Base-by-base conservation (phyloP, 2,113 vertebrate species). In the Calidris pugnax region DNA sequence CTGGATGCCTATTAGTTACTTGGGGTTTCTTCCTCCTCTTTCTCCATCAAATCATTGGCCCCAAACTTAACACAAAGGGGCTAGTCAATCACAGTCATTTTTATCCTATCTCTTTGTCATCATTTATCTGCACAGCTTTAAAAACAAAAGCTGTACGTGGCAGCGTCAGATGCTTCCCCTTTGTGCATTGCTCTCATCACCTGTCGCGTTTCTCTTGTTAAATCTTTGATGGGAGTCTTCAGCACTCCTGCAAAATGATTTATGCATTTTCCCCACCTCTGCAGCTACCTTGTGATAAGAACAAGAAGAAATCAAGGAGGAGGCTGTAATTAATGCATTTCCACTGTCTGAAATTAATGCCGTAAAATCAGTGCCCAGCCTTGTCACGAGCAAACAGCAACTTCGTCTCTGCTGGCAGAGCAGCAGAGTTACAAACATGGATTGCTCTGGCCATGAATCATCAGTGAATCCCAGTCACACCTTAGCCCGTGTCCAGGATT, bases 211-310 rank as follows among this genome's bases (percentile, higher is more conserved):
- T 56, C 75, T 96, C 93, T 93, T 79, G 62, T 96, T 83, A 51
- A 91, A 73, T 48, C 68, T 91, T 83, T 96, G 67, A 96, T 51
- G 62, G 78, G 55, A 95, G 37, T 5, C 77, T 95, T 96, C 89
- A 96, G 75, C 78, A 69, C 41, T 83, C 67, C 82, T 88, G 87
- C 24, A 41, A 90, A 97, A 77, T 94, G 62, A 96, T 96, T 83
- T 91, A 96, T 96, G 87, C 90, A 39, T 74, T 94, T 93, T 76
- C 41, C 74, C 93, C 93, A 96, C 95, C 95, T 94, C 96, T 97
- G 91, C 93, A 96, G 59, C 93, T 95, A 80, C 81, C 87, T 91
- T 90, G 87, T 95, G 94, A 97, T 53, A 96, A 91, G 91, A 94
- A 35, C 45, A 71, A 87, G 85, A 83, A 94, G 79, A 91, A 93